Conservation (phyloP, 2,888 invertebrate species). For the Caenorhabditis sp. region DNA sequence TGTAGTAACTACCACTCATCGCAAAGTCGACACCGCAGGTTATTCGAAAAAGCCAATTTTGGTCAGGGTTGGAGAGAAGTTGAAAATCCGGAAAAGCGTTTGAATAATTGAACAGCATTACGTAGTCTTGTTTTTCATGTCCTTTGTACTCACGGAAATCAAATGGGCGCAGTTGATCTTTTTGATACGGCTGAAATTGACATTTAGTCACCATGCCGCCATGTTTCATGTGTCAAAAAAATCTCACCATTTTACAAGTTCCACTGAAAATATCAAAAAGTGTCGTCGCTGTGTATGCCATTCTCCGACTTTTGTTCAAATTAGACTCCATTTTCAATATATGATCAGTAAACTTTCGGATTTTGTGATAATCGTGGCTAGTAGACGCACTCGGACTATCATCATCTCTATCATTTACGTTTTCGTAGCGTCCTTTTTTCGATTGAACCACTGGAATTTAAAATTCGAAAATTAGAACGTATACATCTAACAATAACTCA, state of each 20-base stretch:
- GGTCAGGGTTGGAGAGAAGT: constrained; percentile 22
- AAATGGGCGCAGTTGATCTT: constrained; percentile 32
- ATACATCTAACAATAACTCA: constrained; percentile 5
- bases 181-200: constrained; percentile 37
- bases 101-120: constrained; percentile 42
- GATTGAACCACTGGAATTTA: constrained; percentile 18
- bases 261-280: constrained; percentile 16
- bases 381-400: neutral
- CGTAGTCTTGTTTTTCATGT: constrained; percentile 38
- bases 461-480: neutral
- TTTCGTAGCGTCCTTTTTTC: constrained; percentile 1
- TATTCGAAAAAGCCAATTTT: constrained; percentile 38
- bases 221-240: no score
- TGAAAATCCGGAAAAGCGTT: constrained; percentile 30
- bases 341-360: constrained; percentile 20
- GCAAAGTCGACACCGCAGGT: constrained; percentile 43
- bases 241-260: constrained; percentile 30
- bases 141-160: constrained; percentile 30
- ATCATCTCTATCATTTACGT: neutral
- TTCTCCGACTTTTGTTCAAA: constrained; percentile 33
- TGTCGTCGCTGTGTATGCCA: constrained; percentile 9
- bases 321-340: constrained; percentile 39
- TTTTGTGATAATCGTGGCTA: constrained; percentile 4
- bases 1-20: constrained; percentile 27
- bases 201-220: no score